Conservation (phyloP, 2,113 vertebrate genomes). For the Propithecus coquereli region DNA sequence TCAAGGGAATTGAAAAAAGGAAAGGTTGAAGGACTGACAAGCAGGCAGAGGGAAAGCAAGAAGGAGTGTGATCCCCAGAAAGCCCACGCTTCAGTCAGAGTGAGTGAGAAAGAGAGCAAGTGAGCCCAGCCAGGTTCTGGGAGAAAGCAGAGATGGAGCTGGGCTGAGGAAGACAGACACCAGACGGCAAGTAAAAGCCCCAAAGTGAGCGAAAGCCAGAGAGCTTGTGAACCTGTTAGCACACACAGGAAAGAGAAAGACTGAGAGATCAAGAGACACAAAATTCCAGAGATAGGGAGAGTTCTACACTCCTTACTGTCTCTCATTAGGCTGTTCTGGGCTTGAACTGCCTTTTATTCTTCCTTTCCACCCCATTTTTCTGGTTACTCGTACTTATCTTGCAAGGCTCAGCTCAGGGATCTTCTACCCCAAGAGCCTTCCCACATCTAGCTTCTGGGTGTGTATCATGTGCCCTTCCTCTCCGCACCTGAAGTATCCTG, state of each 20-base stretch:
- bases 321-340: neutral
- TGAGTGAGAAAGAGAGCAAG: neutral
- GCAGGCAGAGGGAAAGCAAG: neutral
- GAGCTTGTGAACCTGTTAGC: neutral
- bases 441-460: neutral
- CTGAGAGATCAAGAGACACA: neutral
- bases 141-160: neutral
- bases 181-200: neutral
- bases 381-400: neutral
- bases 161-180: neutral
- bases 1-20: neutral
- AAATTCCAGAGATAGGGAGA: neutral
- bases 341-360: neutral
- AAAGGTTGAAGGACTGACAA: neutral
- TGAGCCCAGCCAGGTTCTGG: neutral
- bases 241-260: rapidly evolving
- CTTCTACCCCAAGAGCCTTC: neutral
- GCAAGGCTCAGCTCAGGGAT: neutral
- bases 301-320: rapidly evolving
- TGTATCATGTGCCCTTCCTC: rapidly evolving
- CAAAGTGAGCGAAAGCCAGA: neutral
- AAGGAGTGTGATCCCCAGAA: neutral
- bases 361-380: neutral
- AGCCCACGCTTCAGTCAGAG: neutral
- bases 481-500: neutral